Percentiles rank a stretch among this genome's conserved stretches.
phyloP scores from a whole-genome alignment of 2,888 invertebrate genomes.

The Lepidocyrtinus sp. region DNA sequence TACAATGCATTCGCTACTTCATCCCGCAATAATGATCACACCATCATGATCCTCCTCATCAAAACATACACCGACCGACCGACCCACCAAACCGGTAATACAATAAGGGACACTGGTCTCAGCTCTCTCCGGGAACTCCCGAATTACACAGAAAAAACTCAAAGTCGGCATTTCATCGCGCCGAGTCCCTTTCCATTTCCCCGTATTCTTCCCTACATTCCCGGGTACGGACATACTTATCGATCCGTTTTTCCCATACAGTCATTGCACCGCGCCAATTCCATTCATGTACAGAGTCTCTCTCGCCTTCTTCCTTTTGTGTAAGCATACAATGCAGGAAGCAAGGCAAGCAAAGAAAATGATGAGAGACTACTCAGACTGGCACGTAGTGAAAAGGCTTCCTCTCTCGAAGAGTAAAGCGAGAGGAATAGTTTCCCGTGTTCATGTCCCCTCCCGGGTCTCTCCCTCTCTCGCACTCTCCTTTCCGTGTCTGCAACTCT shows the following conservation, averaged over 20 bases:
- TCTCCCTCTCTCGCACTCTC: constrained; percentile 33
- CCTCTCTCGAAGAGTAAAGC: no score
- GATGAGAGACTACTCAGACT: background rate
- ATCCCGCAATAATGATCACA: constrained; percentile 35
- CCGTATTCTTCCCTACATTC: constrained; percentile 17
- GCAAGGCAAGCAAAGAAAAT: background rate
- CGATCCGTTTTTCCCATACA: constrained; percentile 4
- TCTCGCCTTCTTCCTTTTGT: background rate
- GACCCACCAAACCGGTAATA: background rate
- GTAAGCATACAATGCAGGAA: background rate
- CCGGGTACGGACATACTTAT: constrained; percentile 4
- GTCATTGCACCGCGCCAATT: constrained; percentile 1
- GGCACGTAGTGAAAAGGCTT: background rate
- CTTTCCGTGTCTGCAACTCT: constrained; percentile 2
- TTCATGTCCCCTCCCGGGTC: constrained; percentile 51
- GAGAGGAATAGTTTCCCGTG: no score
- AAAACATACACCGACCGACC: constrained; percentile 21
- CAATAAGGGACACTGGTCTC: constrained; percentile 42
- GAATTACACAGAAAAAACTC: background rate
- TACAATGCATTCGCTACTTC: constrained; percentile 28
- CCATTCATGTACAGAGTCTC: background rate
- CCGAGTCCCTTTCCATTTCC: constrained; percentile 19
- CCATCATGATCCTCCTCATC: constrained; percentile 33
- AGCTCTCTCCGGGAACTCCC: constrained; percentile 37
- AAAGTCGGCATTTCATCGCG: constrained; percentile 6